Evolutionary conservation across 2,797 vertebrate genomes (phyloP), one percentile per base, ranked within the genome.

Genomic region (Eulemur albifrons): DNA sequence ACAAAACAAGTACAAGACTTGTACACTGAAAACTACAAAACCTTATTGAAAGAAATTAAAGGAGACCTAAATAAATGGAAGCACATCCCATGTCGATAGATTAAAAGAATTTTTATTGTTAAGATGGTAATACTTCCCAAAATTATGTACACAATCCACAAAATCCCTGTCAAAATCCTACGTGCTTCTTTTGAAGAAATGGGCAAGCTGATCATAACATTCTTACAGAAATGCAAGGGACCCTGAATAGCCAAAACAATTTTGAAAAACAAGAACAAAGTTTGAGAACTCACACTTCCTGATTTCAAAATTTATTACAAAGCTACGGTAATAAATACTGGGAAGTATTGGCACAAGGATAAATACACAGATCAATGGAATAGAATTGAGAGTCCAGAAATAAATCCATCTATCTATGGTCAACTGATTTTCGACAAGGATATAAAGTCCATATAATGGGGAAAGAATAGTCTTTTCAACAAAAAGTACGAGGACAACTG

Each of bases 11-110:
- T 43, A 2, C 18, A 50, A 77, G 23, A 85, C 30, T 12, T 75
- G 11, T 35, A 77, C 15, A 63, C 21, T 73, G 27, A 83, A 93
- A 83, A 83, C 38, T 45, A 70, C 15, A 73, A 95, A 70, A 72
- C 2, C 7, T 25, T 94, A 35, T 30, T 83, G 35, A 67, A 93
- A 93, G 52, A 88, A 84, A 88, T 40, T 59, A 54, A 70, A 35
- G 32, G 50, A 75, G 27, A 79, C n/a, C 52, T 89, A 93, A 89
- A 81, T 54, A 92, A 89, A 70, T 54, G 54, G 65, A 96, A 90
- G 59, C 15, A 38, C 3, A 84, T 23, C 45, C 65, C 52, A 61
- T 76, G 15, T 43, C 18, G 23, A 70, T 12, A 59, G 23, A 81
- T 81, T 72, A 69, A 77, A 85, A 95, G 23, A 50, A 12, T 81